A percentile compares a stretch with the other conserved stretches of the same genome.
Conservation (phyloP, 2,113 vertebrate species). For the Aegotheles bennettii region DNA sequence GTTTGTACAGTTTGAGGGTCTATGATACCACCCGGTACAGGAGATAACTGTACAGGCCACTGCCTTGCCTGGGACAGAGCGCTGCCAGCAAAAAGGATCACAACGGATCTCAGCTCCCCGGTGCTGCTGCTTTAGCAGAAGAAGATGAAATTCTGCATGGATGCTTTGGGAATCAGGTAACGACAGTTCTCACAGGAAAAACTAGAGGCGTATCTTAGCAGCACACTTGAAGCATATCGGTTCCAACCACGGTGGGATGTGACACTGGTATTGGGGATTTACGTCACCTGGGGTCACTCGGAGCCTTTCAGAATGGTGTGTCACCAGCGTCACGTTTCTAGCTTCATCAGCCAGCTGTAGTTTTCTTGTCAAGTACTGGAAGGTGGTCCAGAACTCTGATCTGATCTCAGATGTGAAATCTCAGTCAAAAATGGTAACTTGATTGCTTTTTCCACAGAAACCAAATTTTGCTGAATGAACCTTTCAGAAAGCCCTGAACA, state of each 20-base stretch:
- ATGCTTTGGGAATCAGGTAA: constrained; percentile 66
- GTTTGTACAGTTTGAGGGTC: constrained; percentile 99
- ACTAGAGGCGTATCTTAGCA: not conserved
- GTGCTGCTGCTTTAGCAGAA: not conserved
- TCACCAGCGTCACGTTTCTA: not conserved
- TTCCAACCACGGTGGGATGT: not conserved
- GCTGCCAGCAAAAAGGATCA: constrained; percentile 50
- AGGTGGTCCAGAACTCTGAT: not conserved
- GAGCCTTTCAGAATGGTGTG: not conserved
- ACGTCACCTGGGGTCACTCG: not conserved
- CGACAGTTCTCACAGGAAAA: not conserved
- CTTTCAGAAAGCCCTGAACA: not conserved
- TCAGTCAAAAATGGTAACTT: not conserved
- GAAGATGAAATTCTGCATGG: constrained; percentile 14
- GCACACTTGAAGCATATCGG: accelerated
- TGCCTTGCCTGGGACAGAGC: constrained; percentile 98
- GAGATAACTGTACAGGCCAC: constrained; percentile 99
- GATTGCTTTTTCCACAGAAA: not conserved
- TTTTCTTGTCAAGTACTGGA: not conserved
- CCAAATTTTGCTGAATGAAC: not conserved
- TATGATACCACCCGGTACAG: constrained; percentile 99
- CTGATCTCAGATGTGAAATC: not conserved
- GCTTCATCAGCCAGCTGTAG: not conserved
- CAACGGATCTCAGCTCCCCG: not conserved
- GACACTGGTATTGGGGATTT: not conserved